Conservation (phyloP, 1,140 invertebrate species). For the Aethina tumida region DNA sequence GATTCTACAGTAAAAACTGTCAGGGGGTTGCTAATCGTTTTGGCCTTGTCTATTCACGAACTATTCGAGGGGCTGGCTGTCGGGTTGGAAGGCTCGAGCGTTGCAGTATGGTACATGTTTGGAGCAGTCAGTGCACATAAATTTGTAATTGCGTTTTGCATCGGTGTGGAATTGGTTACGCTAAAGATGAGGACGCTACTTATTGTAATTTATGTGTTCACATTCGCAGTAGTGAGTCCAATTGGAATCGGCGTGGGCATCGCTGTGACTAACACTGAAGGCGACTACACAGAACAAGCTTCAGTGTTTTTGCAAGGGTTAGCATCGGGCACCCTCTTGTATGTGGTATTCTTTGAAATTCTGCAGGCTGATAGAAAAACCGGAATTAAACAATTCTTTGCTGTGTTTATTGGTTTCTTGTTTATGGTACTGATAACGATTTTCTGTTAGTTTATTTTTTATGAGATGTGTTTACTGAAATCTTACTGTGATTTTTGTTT, state of each 20-base stretch:
- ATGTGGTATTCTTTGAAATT: conserved; percentile 61
- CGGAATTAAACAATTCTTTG: conserved; percentile 56
- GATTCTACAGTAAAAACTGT: conserved; percentile 57
- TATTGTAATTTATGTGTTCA: conserved; percentile 38
- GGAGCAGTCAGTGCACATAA: conserved; percentile 48
- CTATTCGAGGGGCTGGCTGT: conserved; percentile 87
- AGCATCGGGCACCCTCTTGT: conserved; percentile 54
- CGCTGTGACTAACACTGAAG: conserved; percentile 22
- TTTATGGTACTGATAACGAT: conserved; percentile 56
- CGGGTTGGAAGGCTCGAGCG: conserved; percentile 60
- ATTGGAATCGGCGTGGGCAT: conserved; percentile 45
- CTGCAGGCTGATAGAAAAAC: conserved; percentile 44
- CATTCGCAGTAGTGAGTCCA: conserved; percentile 44
- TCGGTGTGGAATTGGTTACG: conserved; percentile 41
- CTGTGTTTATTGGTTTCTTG: conserved; percentile 62
- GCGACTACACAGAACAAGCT: conserved; percentile 18
- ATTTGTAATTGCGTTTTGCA: conserved; percentile 46
- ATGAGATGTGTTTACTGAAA: background rate
- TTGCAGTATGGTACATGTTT: conserved; percentile 55
- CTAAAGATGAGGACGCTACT: conserved; percentile 29
- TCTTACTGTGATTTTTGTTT: background rate
- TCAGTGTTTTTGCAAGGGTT: conserved; percentile 44
- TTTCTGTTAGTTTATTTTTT: background rate
- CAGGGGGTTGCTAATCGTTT: conserved; percentile 65
- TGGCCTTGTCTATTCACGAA: conserved; percentile 83